These are phyloP conservation scores for Pipistrellus pipistrellus DNA, from an alignment of 2,797 vertebrate species.

Conservation along the genomic window DNA sequence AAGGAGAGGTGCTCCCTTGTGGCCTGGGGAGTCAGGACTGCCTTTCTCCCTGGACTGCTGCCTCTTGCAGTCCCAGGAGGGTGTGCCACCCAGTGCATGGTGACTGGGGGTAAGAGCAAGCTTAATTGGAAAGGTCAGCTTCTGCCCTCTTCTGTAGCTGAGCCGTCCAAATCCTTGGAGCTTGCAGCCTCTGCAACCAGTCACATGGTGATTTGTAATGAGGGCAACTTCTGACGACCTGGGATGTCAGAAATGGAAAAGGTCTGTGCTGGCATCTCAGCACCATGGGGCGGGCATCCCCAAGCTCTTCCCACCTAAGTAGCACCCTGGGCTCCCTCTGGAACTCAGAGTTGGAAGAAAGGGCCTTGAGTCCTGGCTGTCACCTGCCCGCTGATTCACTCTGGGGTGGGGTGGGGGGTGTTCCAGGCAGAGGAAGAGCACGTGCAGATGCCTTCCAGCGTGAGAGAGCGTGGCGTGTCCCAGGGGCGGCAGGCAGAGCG, in stretches of 20 bases:
- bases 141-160: slow-evolving; percentile 5
- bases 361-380: not conserved
- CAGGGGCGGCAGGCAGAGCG: not conserved
- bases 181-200: not conserved
- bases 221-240: not conserved
- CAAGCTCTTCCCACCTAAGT: not conserved
- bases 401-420: too few species aligned
- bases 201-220: not conserved
- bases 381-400: not conserved
- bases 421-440: not conserved
- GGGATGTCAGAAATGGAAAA: not conserved
- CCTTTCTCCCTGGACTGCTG: not conserved
- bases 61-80: not conserved
- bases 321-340: too few species aligned
- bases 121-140: slow-evolving; percentile 57
- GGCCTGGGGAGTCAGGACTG: not conserved
- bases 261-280: not conserved
- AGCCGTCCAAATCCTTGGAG: slow-evolving; percentile 56
- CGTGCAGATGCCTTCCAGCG: too few species aligned
- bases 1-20: not conserved
- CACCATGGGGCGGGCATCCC: not conserved
- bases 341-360: not conserved
- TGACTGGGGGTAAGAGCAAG: slow-evolving; percentile 11
- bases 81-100: not conserved
- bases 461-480: not conserved